Evolutionary conservation across 2,888 invertebrate species (phyloP).

Genomic region (Ochropacha duplaris): DNA sequence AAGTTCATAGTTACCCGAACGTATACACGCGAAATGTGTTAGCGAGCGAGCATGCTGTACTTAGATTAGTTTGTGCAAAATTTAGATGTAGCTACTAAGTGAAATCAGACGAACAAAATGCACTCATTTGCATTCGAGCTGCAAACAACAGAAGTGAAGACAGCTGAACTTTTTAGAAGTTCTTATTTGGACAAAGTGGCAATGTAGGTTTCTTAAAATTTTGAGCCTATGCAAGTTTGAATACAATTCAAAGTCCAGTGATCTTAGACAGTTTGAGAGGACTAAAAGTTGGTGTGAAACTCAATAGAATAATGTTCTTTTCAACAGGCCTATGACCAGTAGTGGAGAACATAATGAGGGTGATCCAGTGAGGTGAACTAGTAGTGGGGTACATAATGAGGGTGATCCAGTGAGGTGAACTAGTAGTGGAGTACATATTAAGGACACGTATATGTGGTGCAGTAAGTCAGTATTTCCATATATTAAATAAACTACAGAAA

Average conservation of each 20-base stretch:
- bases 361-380: no score
- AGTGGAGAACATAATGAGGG: no score
- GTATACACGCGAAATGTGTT: slow-evolving; percentile 18
- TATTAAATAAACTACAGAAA: slow-evolving; percentile 32
- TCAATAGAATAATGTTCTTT: no score
- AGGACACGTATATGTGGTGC: neutral
- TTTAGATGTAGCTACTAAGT: slow-evolving; percentile 21
- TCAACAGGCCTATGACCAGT: no score
- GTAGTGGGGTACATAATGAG: no score
- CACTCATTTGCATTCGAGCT: slow-evolving; percentile 26
- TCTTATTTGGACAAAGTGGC: neutral
- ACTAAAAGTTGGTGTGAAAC: no score
- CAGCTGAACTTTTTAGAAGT: neutral
- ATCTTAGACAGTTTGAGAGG: no score
- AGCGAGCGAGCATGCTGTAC: slow-evolving; percentile 12
- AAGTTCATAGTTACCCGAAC: slow-evolving; percentile 4
- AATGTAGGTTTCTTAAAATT: no score
- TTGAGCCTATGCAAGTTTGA: no score
- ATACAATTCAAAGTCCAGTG: no score
- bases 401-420: no score
- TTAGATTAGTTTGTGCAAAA: slow-evolving; percentile 12
- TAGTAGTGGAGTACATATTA: no score
- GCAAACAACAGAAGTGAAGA: neutral
- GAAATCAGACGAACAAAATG: slow-evolving; percentile 26
- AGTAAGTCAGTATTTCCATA: slow-evolving; percentile 24